phyloP scores from a whole-genome alignment of 2,797 vertebrate genomes.

The Apogon hyalosoma region DNA sequence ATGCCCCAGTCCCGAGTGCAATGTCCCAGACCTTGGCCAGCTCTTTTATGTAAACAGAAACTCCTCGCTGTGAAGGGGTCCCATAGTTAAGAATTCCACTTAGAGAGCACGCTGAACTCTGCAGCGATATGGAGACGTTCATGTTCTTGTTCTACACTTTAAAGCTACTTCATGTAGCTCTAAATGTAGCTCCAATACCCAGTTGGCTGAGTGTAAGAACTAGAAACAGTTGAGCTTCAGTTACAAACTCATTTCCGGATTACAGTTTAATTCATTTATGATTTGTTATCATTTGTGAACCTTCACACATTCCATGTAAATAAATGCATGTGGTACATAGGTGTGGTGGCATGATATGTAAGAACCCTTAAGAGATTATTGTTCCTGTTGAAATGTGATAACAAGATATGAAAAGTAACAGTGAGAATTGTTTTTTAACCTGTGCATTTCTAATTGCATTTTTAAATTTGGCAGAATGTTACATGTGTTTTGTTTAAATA shows the following conservation, averaged over 20 bases:
- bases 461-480: neutral
- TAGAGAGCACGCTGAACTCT: conserved; percentile 75
- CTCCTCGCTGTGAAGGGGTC: conserved; percentile 86
- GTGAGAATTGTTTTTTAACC: neutral
- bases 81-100: conserved; percentile 87
- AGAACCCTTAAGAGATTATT: neutral
- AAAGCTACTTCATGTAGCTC: conserved; percentile 70
- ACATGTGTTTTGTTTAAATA: conserved; percentile 2
- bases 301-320: neutral
- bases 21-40: conserved; percentile 76
- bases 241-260: conserved; percentile 41
- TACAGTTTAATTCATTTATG: conserved; percentile 18
- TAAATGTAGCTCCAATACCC: conserved; percentile 74
- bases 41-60: conserved; percentile 85
- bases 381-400: neutral
- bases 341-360: neutral
- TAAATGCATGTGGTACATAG: conserved; percentile 2
- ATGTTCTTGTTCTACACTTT: conserved; percentile 70
- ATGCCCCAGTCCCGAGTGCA: conserved; percentile 82
- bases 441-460: neutral
- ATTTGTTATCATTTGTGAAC: neutral
- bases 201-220: conserved; percentile 48
- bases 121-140: conserved; percentile 67
- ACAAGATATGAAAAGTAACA: conserved; percentile 1
- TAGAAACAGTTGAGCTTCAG: conserved; percentile 54